Percentiles rank a stretch among this genome's conserved stretches.
Conservation (phyloP, 2,113 vertebrate genomes). For the Hippocampus barbouri region DNA sequence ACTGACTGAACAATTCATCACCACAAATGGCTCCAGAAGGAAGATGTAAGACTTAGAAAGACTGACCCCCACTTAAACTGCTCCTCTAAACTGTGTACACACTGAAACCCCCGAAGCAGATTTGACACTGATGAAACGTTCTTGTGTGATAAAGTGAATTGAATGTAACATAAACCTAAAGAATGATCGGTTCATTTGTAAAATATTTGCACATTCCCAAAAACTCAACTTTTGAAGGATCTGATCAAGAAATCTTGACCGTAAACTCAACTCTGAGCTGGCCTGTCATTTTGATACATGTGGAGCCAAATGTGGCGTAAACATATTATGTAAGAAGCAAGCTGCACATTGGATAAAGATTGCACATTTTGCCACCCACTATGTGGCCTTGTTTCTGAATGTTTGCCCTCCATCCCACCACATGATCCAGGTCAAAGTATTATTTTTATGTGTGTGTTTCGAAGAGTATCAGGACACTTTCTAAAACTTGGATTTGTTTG, state of each 20-base stretch:
- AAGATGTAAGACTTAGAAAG: slow-evolving; percentile 21
- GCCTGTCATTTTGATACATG: slow-evolving; percentile 18
- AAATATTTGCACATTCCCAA: not conserved
- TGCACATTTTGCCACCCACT: slow-evolving; percentile 1
- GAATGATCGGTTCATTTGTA: not conserved
- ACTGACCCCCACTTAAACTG: slow-evolving; percentile 27
- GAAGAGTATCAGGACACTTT: not conserved
- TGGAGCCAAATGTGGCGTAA: slow-evolving; percentile 26
- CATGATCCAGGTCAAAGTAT: not conserved
- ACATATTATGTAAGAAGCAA: slow-evolving; percentile 14
- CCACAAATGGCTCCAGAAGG: slow-evolving; percentile 24
- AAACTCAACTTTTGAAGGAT: not conserved
- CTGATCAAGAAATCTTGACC: slow-evolving; percentile 16
- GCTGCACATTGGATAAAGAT: not conserved
- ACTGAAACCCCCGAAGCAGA: slow-evolving; percentile 4
- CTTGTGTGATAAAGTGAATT: too few species aligned
- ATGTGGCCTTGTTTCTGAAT: not conserved
- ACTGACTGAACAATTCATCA: slow-evolving; percentile 28
- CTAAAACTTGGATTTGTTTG: not conserved
- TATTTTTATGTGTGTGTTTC: not conserved
- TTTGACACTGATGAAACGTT: not conserved
- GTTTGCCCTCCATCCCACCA: slow-evolving; percentile 5
- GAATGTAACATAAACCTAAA: not conserved
- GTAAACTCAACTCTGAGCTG: slow-evolving; percentile 17
- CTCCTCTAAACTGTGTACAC: slow-evolving; percentile 19